Conservation (phyloP, 1,140 invertebrate genomes). For the Drosophila biarmipes region DNA sequence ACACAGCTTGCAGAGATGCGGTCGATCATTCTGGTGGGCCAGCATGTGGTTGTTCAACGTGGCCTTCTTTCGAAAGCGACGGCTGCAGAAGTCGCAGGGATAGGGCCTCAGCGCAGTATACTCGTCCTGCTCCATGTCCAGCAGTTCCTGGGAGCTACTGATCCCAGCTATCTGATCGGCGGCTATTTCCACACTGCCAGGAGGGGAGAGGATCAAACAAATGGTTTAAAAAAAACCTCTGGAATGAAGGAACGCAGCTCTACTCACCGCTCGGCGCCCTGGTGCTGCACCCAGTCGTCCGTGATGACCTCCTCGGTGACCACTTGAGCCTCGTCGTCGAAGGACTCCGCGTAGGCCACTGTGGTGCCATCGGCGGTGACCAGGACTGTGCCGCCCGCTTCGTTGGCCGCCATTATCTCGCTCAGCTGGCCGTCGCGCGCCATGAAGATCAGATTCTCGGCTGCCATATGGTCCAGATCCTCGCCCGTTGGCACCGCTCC, state of each 20-base stretch:
- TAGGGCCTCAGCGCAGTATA: slow-evolving; percentile 92
- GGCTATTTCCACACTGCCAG: slow-evolving; percentile 87
- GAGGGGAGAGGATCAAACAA: neutral
- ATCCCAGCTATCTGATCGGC: slow-evolving; percentile 87
- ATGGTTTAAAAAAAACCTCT: too few species aligned
- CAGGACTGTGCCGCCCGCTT: slow-evolving; percentile 83
- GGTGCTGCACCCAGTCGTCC: slow-evolving; percentile 90
- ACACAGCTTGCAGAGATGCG: slow-evolving; percentile 91
- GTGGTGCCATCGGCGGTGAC: slow-evolving; percentile 84
- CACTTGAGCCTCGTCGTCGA: slow-evolving; percentile 78
- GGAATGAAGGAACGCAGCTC: slow-evolving; percentile 17
- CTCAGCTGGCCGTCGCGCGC: slow-evolving; percentile 85
- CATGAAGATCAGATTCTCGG: slow-evolving; percentile 87
- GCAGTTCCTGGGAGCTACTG: slow-evolving; percentile 85
- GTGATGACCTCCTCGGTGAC: slow-evolving; percentile 92
- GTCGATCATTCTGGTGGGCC: slow-evolving; percentile 91
- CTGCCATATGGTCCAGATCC: slow-evolving; percentile 86
- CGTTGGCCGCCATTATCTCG: slow-evolving; percentile 73
- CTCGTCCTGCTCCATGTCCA: slow-evolving; percentile 92
- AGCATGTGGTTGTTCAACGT: slow-evolving; percentile 94
- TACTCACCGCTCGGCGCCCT: slow-evolving; percentile 89
- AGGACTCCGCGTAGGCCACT: slow-evolving; percentile 85
- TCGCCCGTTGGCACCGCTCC: slow-evolving; percentile 47
- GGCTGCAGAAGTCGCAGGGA: slow-evolving; percentile 93
- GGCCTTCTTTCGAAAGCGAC: slow-evolving; percentile 92